These are phyloP conservation scores for Muscidifurax raptorellus DNA, from an alignment of 1,140 invertebrate genomes.

Conservation along the genomic window DNA sequence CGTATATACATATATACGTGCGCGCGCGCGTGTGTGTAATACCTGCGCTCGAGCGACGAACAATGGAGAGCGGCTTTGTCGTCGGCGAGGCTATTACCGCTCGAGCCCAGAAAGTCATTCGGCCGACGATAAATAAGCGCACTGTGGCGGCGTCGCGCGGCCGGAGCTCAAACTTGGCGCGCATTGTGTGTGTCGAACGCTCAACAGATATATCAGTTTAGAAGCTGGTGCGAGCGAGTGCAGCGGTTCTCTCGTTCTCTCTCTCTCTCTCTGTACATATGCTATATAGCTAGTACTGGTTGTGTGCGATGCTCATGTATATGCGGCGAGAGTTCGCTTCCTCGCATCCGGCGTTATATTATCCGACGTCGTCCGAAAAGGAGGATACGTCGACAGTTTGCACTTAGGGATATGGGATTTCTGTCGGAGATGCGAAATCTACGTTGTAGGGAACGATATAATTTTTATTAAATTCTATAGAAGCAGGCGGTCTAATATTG, in stretches of 20 bases:
- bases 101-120: conserved; percentile 28
- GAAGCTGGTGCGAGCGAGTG: conserved; percentile 3
- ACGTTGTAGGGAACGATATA: too few species aligned
- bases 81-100: neutral
- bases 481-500: too few species aligned
- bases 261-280: neutral
- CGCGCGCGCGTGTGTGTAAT: neutral
- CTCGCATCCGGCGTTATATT: neutral
- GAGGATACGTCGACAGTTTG: neutral
- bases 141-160: conserved; percentile 64
- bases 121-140: conserved; percentile 35
- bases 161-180: conserved; percentile 19
- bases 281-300: neutral
- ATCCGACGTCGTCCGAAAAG: neutral
- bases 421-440: conserved; percentile 53
- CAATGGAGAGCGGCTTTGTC: neutral
- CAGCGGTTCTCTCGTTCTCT: neutral
- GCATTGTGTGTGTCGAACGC: conserved; percentile 47
- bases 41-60: neutral
- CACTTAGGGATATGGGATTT: conserved; percentile 48
- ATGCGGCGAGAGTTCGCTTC: too few species aligned
- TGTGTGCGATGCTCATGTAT: too few species aligned
- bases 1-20: neutral
- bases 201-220: conserved; percentile 59
- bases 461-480: too few species aligned